Base-by-base conservation (phyloP, 2,113 vertebrate genomes). In the Eudyptes chrysolophus region DNA sequence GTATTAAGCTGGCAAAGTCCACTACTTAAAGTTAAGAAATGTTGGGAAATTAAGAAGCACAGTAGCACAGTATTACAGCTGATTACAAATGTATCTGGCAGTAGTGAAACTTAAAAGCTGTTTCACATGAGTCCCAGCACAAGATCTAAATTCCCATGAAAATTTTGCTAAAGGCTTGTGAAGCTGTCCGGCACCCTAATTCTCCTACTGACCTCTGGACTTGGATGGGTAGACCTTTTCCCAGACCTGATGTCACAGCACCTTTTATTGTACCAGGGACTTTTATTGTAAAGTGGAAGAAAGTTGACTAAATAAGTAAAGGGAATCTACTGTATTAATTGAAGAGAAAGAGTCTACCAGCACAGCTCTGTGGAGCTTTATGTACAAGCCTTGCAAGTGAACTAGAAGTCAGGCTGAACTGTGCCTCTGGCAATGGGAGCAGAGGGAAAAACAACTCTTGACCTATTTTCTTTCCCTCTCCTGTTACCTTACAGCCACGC, bases 391-490 rank as follows among this genome's bases (percentile, higher is more conserved):
- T 88, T 74, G 83, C 38, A 70, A 90, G 46, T 30, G 61, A 83
- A 38, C 92, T 62, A 55, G 75, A 83, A 88, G 58, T 88, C 90
- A 92, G 87, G 72, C 75, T 74, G 78, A 72, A 34, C 62, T 74
- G 36, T 87, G 79, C 78, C 88, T 92, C 83, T 84, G 90, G 90
- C 69, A 66, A 51, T 81, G 55, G 60, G 16, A 97, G 42, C 90
- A 95, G 51, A 94, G 83, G 62, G 79, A 87, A 94, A 95, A 97
- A 81, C 94, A 92, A 68, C 85, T 92, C 85, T 49, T 92, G 92
- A 95, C 90, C 94, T 90, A 90, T 96, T 97, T 95, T 94, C 92
- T 81, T 54, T 86, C 60, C 55, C n/a, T 94, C 76, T 92, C 54
- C 49, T 70, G 86, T 95, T 95, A 95, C 88, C 90, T 96, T 90